A percentile compares a stretch with the other conserved stretches of the same genome.
These are phyloP conservation scores for Pangasius mekongensis DNA, from an alignment of 2,797 vertebrate genomes.

Conservation along the genomic window DNA sequence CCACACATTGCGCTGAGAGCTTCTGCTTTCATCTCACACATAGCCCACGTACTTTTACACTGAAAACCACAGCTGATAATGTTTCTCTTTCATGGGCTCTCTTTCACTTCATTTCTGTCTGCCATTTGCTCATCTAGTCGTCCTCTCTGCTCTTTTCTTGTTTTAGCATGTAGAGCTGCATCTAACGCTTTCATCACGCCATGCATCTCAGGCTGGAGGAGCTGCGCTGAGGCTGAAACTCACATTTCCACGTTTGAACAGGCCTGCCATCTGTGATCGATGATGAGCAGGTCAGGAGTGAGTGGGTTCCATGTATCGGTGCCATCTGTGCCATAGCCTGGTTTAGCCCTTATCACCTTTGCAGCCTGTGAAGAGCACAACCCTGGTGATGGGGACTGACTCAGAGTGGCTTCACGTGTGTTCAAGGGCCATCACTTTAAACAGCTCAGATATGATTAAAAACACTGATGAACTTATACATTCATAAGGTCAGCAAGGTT, in stretches of 20 bases:
- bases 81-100: constrained; percentile 29
- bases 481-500: constrained; percentile 23
- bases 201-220: constrained; percentile 13
- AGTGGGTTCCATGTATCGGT: constrained; percentile 26
- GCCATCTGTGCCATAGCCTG: constrained; percentile 34
- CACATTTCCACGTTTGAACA: constrained; percentile 18
- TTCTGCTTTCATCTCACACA: constrained; percentile 58
- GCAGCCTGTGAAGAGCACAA: constrained; percentile 15
- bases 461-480: not conserved
- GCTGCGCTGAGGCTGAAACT: not conserved
- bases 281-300: constrained; percentile 19
- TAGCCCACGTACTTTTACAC: constrained; percentile 57
- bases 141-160: constrained; percentile 25
- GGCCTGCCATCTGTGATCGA: constrained; percentile 37
- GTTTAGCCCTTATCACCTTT: constrained; percentile 27
- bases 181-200: constrained; percentile 18
- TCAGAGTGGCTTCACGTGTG: constrained; percentile 10
- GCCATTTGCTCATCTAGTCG: constrained; percentile 14
- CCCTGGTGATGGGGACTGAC: not conserved
- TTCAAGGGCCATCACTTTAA: not conserved
- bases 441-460: not conserved
- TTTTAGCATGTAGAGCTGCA: constrained; percentile 7
- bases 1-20: constrained; percentile 50
- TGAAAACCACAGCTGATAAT: constrained; percentile 45
- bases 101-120: constrained; percentile 33